Percentiles rank a stretch among this genome's conserved stretches.
Evolutionary conservation across 2,113 vertebrate species (phyloP).

Genomic region (Daubentonia madagascariensis): DNA sequence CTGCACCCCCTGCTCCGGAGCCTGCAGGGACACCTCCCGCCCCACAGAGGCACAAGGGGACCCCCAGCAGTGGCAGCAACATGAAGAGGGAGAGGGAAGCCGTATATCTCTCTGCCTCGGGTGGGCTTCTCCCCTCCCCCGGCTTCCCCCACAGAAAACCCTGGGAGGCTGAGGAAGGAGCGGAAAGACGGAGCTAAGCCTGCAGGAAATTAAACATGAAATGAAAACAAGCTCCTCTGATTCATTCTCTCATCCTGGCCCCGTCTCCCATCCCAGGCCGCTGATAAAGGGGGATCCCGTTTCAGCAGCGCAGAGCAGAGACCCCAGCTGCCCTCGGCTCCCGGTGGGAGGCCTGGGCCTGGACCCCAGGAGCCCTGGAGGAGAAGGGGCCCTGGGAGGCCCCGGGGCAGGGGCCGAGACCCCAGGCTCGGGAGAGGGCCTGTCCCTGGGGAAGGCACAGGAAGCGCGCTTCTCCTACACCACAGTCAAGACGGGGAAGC

Average conservation of each 20-base stretch:
- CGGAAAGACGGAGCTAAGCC: conserved; percentile 90
- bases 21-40: not conserved
- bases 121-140: not conserved
- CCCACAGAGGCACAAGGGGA: conserved; percentile 55
- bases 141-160: conserved; percentile 77
- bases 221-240: conserved; percentile 94
- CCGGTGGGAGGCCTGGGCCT: conserved; percentile 51
- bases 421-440: not conserved
- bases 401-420: not conserved
- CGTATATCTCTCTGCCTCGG: conserved; percentile 80
- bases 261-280: conserved; percentile 87
- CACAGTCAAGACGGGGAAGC: not conserved
- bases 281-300: conserved; percentile 87
- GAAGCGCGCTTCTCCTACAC: not conserved
- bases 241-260: conserved; percentile 90
- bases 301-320: conserved; percentile 77
- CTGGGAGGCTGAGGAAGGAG: conserved; percentile 86
- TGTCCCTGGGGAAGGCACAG: not conserved
- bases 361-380: conserved; percentile 51
- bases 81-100: conserved; percentile 50
- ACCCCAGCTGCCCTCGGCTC: conserved; percentile 73
- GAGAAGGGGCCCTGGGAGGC: not conserved
- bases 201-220: conserved; percentile 99
- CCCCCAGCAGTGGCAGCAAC: conserved; percentile 16
- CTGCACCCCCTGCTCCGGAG: not conserved